These are phyloP conservation scores for Acrobasis suavella DNA, from an alignment of 2,888 invertebrate genomes.

Conservation along the genomic window DNA sequence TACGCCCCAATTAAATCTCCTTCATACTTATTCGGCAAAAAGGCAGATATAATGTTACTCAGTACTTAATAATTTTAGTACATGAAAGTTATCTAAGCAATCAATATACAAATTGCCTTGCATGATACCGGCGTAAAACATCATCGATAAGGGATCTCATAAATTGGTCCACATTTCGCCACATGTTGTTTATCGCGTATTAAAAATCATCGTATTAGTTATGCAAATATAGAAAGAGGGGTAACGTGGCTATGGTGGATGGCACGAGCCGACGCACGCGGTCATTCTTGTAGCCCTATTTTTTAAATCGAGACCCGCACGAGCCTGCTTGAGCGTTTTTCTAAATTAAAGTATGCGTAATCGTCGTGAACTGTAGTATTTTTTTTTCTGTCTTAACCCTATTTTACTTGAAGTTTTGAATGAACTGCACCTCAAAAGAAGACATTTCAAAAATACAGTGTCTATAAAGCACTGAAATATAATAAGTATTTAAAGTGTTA, in stretches of 20 bases:
- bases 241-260: conserved; percentile 28
- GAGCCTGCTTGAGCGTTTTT: no score
- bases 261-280: conserved; percentile 34
- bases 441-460: no score
- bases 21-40: no score
- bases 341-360: no score
- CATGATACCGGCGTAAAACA: conserved; percentile 1
- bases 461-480: no score
- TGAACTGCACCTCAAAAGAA: no score
- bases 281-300: conserved; percentile 35
- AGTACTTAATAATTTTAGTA: neutral
- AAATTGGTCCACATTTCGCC: conserved; percentile 36
- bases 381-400: no score
- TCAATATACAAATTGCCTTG: neutral
- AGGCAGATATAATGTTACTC: no score
- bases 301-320: no score
- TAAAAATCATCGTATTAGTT: conserved; percentile 75
- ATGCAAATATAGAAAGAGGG: conserved; percentile 66
- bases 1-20: no score
- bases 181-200: conserved; percentile 59
- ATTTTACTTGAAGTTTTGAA: no score
- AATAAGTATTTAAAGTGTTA: no score
- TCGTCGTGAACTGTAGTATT: neutral
- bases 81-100: neutral
- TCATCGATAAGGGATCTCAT: conserved; percentile 13